phyloP scores from a whole-genome alignment of 2,113 vertebrate genomes.

The Megaleporinus macrocephalus region DNA sequence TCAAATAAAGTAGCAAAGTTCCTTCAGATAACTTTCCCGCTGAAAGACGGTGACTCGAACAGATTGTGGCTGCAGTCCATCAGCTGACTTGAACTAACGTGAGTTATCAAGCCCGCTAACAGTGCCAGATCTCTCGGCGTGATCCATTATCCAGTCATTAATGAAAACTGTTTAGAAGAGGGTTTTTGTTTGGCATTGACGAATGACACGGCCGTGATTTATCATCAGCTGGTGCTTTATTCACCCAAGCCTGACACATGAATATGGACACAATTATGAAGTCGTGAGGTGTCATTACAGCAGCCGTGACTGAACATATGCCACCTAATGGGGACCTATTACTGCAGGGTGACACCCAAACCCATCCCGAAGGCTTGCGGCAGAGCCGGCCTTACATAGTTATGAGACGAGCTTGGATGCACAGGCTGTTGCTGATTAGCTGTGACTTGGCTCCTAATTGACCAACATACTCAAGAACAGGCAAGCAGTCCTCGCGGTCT shows the following conservation, averaged over 20 bases:
- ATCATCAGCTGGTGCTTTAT: background rate
- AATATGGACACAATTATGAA: slow-evolving; percentile 2
- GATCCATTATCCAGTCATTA: background rate
- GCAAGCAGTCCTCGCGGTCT: background rate
- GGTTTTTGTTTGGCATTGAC: background rate
- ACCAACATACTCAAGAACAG: background rate
- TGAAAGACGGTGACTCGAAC: background rate
- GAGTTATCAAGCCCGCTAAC: background rate
- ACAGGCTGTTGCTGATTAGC: background rate
- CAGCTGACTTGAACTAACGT: background rate
- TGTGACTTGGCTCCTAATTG: slow-evolving; percentile 9
- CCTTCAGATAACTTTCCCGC: background rate
- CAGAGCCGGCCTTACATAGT: background rate
- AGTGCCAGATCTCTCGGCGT: background rate
- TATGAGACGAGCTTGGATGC: background rate
- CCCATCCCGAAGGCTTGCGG: background rate
- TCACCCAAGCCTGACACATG: background rate
- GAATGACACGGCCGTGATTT: background rate
- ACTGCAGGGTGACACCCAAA: background rate
- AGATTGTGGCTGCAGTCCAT: background rate
- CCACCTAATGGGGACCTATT: slow-evolving; percentile 3
- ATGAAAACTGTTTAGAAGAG: background rate
- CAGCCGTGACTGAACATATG: slow-evolving; percentile 1
- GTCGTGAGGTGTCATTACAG: background rate
- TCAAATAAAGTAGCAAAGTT: background rate